Base-by-base conservation (phyloP, 2,888 invertebrate genomes). In the Bhutanitis thaidina region DNA sequence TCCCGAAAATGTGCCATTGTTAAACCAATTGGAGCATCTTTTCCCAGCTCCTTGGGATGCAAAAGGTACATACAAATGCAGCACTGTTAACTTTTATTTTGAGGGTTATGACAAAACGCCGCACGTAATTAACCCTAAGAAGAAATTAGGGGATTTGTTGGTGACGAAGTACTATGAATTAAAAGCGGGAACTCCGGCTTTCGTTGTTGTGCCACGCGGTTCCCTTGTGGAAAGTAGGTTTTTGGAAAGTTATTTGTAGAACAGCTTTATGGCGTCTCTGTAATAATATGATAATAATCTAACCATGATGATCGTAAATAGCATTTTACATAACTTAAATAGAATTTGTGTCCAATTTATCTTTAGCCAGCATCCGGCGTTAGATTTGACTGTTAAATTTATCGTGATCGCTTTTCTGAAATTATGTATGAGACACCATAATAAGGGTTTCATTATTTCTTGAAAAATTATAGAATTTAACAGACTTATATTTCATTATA, bases 41-140 rank as follows among this genome's bases (percentile, higher is more conserved):
- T 95, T 97, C 66, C 89, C 89, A 0, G 92, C 92, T n/a, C 91
- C 91, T 0, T 96, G 95, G 94, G 97, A 97, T 70, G 75, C 74
- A 34, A 84, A 93, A 0, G 78, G 87, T 20, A 92, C 92, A 60
- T 97, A 96, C 70, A 90, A 71, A 41, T 67, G 86, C 7, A 78
- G 90, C 0, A 91, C 82, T 49, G 69, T 96, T 1, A 91, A 92
- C 73, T 87, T 96, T 1, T 96, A 95, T 69, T 96, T 92, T 69
- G 95, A 96, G 78, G 93, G 94, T 46, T 80, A 85, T 47, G 90
- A 92, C 57, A 91, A 90, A 55, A 91, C 88, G 67, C 84, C 94
- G 0, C 91, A 92, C 65, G 80, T 91, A 55, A 83, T 95, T 1
- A 76, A 93, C 61, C 64, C 90, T 0, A 71, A 78, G 0, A 87